Evolutionary conservation across 2,113 vertebrate genomes (phyloP).

Genomic region (Tachuris rubrigastra): DNA sequence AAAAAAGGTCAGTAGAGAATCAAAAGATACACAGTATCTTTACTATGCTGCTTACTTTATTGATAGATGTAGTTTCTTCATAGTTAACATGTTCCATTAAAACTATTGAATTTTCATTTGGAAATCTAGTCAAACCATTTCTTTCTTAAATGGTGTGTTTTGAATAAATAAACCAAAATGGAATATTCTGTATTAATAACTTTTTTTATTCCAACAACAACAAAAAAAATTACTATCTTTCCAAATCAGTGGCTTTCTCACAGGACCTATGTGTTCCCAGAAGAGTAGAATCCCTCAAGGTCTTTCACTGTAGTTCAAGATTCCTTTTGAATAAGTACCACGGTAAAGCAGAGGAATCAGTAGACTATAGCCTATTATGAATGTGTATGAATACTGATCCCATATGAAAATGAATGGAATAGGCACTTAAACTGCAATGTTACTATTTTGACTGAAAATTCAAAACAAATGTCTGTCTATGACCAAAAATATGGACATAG

Average conservation of each 20-base stretch:
- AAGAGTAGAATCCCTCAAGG: not conserved
- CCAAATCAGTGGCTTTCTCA: not conserved
- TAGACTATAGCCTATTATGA: not conserved
- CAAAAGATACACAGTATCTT: not conserved
- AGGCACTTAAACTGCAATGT: not conserved
- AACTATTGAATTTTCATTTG: not conserved
- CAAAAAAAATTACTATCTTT: not conserved
- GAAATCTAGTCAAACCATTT: not conserved
- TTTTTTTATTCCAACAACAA: not conserved
- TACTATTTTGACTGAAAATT: not conserved
- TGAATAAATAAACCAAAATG: not conserved
- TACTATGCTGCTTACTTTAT: not conserved
- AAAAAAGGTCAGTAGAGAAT: not conserved
- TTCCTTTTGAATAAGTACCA: not conserved
- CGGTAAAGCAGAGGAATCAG: not conserved
- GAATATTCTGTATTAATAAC: not conserved
- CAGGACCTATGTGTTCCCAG: not conserved
- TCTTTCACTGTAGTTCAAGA: not conserved
- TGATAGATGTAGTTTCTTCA: not conserved
- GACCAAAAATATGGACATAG: not conserved
- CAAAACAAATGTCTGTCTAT: not conserved
- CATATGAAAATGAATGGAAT: not conserved
- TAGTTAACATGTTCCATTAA: not conserved
- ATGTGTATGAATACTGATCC: not conserved
- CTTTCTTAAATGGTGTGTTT: not conserved